Evolutionary conservation across 2,888 invertebrate species (phyloP).

Genomic region (Amaurobius ferox): DNA sequence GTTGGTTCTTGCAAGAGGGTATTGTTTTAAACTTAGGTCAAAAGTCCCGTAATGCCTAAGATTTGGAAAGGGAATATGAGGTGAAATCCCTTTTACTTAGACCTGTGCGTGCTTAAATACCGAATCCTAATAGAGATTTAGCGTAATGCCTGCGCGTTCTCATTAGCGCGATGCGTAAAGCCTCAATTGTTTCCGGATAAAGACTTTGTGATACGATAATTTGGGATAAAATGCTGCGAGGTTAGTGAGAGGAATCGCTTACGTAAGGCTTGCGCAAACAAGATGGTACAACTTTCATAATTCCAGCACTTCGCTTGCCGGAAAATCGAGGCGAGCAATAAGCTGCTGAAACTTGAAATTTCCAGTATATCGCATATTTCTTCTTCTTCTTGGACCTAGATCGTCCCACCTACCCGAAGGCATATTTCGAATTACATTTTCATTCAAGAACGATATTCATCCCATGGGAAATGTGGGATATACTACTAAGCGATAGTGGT

Average conservation of each 20-base stretch:
- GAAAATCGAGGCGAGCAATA: too few relatives aligned
- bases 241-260: not conserved
- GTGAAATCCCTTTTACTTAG: not conserved
- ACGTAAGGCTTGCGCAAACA: not conserved
- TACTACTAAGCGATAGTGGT: too few relatives aligned
- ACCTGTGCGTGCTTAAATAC: not conserved
- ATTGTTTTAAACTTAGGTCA: conserved; percentile 60
- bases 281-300: too few relatives aligned
- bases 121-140: conserved; percentile 9
- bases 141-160: not conserved
- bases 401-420: too few relatives aligned
- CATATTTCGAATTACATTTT: too few relatives aligned
- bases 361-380: too few relatives aligned
- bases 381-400: too few relatives aligned
- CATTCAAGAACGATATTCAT: too few relatives aligned
- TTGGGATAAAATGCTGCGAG: not conserved
- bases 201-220: not conserved
- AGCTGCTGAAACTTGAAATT: too few relatives aligned
- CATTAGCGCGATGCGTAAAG: conserved; percentile 5
- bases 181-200: not conserved
- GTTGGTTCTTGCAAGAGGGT: conserved; percentile 31
- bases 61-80: conserved; percentile 21
- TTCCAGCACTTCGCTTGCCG: too few relatives aligned
- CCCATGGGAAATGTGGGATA: too few relatives aligned
- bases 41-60: conserved; percentile 54